A percentile compares a stretch with the other conserved stretches of the same genome.
phyloP scores from a whole-genome alignment of 2,888 invertebrate genomes.

The Galerucella nymphaeae region DNA sequence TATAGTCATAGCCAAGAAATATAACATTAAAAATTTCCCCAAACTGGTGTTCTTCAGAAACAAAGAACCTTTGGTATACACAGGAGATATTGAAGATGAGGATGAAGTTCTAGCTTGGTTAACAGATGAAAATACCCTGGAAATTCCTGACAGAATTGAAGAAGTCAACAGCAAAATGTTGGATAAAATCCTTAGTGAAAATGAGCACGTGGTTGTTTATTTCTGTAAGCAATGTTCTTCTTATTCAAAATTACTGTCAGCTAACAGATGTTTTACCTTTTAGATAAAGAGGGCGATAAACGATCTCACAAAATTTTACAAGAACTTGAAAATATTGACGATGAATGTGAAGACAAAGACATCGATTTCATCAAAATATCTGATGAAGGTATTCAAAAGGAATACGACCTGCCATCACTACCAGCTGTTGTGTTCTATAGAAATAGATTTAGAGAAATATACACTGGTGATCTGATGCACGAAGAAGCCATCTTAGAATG shows the following conservation, averaged over 20 bases:
- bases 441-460: constrained; percentile 88
- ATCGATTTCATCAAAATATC: constrained; percentile 94
- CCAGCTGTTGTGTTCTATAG: constrained; percentile 89
- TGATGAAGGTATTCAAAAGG: constrained; percentile 86
- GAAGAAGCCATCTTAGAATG: constrained; percentile 91
- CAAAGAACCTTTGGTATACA: constrained; percentile 85
- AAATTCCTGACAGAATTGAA: constrained; percentile 92
- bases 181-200: constrained; percentile 88
- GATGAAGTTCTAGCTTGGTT: constrained; percentile 92
- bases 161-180: constrained; percentile 92
- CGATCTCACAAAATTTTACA: constrained; percentile 88
- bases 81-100: constrained; percentile 89
- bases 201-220: constrained; percentile 90
- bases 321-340: constrained; percentile 92
- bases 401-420: constrained; percentile 84
- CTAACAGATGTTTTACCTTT: constrained; percentile 31
- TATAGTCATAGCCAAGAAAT: constrained; percentile 80
- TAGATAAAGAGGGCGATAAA: constrained; percentile 90
- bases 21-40: constrained; percentile 86
- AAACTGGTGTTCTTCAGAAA: constrained; percentile 91
- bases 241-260: constrained; percentile 47
- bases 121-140: constrained; percentile 89
- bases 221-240: constrained; percentile 77
- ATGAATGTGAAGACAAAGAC: constrained; percentile 91
- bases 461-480: constrained; percentile 89